A percentile compares a stretch with the other conserved stretches of the same genome.
These are phyloP conservation scores for Ptiloglossa arizonensis DNA, from an alignment of 1,140 invertebrate species.

Conservation along the genomic window DNA sequence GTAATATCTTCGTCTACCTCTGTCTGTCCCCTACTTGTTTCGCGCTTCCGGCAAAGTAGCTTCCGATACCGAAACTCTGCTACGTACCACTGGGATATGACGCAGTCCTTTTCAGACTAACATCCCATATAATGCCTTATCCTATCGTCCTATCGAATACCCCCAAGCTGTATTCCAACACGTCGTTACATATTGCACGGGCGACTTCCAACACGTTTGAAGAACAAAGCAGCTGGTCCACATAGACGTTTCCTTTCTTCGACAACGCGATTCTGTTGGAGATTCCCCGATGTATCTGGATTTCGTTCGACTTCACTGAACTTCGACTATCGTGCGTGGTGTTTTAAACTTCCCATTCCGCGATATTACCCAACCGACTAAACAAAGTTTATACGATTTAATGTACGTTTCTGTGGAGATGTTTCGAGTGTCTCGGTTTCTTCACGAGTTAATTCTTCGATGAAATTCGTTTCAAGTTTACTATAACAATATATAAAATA, in stretches of 20 bases:
- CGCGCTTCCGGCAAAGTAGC: not conserved
- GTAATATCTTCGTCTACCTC: not conserved
- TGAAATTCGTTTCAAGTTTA: too few species aligned
- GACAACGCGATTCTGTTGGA: too few species aligned
- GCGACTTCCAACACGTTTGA: not conserved
- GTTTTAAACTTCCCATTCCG: not conserved
- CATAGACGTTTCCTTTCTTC: not conserved
- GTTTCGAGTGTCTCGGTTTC: too few species aligned
- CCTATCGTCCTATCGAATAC: slow-evolving; percentile 13
- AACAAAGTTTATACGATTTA: too few species aligned
- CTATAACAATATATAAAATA: too few species aligned
- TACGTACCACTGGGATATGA: slow-evolving; percentile 14
- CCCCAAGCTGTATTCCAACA: slow-evolving; percentile 16
- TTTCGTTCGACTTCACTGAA: not conserved
- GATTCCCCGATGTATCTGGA: not conserved
- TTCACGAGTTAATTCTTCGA: too few species aligned
- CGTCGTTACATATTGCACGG: slow-evolving; percentile 22
- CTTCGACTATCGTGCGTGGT: not conserved
- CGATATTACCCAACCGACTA: too few species aligned
- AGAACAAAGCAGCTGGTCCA: not conserved
- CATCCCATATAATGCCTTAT: slow-evolving; percentile 39
- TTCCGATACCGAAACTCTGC: slow-evolving; percentile 10
- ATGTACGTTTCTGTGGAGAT: too few species aligned
- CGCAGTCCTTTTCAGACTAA: slow-evolving; percentile 23
- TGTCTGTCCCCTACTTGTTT: not conserved